Conservation (phyloP, 2,888 invertebrate species). For the Merodon equestris region DNA sequence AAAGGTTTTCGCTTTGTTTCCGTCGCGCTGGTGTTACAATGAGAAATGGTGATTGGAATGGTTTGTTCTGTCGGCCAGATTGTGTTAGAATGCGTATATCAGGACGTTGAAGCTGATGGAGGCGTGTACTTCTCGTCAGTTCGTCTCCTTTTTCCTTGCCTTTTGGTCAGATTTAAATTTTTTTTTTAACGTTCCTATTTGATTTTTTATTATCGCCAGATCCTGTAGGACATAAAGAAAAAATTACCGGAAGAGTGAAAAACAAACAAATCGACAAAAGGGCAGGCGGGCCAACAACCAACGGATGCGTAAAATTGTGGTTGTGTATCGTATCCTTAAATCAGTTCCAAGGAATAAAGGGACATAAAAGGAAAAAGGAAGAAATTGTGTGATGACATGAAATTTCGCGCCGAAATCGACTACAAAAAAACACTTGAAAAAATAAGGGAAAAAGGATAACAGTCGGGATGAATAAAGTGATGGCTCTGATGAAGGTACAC, state of each 20-base stretch:
- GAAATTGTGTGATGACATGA: background rate
- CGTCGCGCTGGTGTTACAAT: constrained; percentile 43
- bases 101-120: constrained; percentile 13
- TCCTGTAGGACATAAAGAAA: constrained; percentile 8
- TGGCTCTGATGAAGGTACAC: no score
- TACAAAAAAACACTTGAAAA: constrained; percentile 31
- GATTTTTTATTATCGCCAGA: no score
- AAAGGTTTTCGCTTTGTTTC: constrained; percentile 58
- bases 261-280: constrained; percentile 8
- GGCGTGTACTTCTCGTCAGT: constrained; percentile 39
- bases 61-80: background rate
- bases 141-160: constrained; percentile 13
- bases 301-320: constrained; percentile 54
- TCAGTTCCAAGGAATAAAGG: constrained; percentile 24
- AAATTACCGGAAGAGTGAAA: no score
- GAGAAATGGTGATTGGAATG: constrained; percentile 57
- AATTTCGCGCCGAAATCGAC: constrained; percentile 27
- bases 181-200: no score
- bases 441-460: constrained; percentile 1
- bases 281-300: constrained; percentile 19
- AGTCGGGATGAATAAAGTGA: no score
- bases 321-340: constrained; percentile 15
- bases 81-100: constrained; percentile 5
- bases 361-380: constrained; percentile 1
- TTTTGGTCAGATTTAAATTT: constrained; percentile 44